A percentile compares a stretch with the other conserved stretches of the same genome.
These are phyloP conservation scores for Alsophila aescularia DNA, from an alignment of 2,888 invertebrate species.

Conservation along the genomic window DNA sequence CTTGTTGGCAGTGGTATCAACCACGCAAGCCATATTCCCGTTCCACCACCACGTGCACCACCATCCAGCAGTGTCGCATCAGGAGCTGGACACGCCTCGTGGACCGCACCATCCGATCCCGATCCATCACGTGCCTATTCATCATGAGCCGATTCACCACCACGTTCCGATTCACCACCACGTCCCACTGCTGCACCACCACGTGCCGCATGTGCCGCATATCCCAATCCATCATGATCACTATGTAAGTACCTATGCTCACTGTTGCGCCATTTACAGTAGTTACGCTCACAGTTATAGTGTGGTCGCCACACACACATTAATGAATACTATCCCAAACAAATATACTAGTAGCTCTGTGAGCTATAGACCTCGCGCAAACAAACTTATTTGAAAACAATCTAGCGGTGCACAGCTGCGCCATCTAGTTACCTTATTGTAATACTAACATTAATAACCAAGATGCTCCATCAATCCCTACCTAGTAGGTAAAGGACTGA, in stretches of 20 bases:
- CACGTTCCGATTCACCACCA: conserved; percentile 51
- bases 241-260: conserved; percentile 64
- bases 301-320: too few relatives aligned
- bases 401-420: too few relatives aligned
- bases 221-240: conserved; percentile 64
- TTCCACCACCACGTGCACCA: conserved; percentile 55
- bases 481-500: too few relatives aligned
- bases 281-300: too few relatives aligned
- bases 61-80: conserved; percentile 72
- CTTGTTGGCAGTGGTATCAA: conserved; percentile 58
- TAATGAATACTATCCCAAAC: too few relatives aligned
- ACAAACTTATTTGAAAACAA: too few relatives aligned
- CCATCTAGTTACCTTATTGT: too few relatives aligned
- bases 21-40: conserved; percentile 72
- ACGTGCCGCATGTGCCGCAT: conserved; percentile 48
- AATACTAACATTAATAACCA: too few relatives aligned
- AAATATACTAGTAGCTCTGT: too few relatives aligned
- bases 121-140: conserved; percentile 53
- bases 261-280: too few relatives aligned
- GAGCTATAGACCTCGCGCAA: too few relatives aligned
- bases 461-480: too few relatives aligned
- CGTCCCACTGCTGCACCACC: conserved; percentile 27
- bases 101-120: conserved; percentile 65
- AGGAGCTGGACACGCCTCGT: conserved; percentile 69
- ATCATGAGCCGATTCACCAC: conserved; percentile 49